These are phyloP conservation scores for Scaptomyza tumidula DNA, from an alignment of 2,888 invertebrate species.

Conservation along the genomic window DNA sequence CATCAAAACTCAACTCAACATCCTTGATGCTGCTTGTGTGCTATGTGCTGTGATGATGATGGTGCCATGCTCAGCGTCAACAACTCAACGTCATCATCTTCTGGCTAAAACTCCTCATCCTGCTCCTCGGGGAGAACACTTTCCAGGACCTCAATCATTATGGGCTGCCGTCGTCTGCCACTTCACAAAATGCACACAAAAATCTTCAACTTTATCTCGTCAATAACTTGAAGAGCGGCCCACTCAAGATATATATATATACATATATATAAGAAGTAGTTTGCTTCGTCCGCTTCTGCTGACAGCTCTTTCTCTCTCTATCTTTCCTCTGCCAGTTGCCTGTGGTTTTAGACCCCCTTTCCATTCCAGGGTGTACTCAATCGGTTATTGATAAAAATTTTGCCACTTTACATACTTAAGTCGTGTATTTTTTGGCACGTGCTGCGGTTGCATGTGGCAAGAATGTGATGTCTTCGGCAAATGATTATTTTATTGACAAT, in stretches of 20 bases:
- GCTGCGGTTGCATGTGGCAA: constrained; percentile 66
- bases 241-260: constrained; percentile 20
- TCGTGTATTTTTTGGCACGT: constrained; percentile 64
- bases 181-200: constrained; percentile 79
- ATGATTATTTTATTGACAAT: constrained; percentile 79
- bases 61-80: constrained; percentile 49
- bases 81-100: constrained; percentile 54
- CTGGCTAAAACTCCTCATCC: constrained; percentile 16
- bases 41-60: background rate
- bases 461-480: constrained; percentile 39
- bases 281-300: background rate
- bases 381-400: constrained; percentile 66
- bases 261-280: background rate
- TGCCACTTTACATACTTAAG: constrained; percentile 49
- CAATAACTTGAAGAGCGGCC: constrained; percentile 72
- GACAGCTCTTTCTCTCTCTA: constrained; percentile 16
- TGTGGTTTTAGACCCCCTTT: constrained; percentile 30
- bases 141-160: constrained; percentile 63
- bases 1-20: constrained; percentile 48
- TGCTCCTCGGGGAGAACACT: constrained; percentile 6
- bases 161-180: constrained; percentile 65
- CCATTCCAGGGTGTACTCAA: constrained; percentile 15
- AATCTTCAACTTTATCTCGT: constrained; percentile 80
- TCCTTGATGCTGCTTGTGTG: constrained; percentile 8
- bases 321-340: constrained; percentile 4